Conservation (phyloP, 2,888 invertebrate genomes). For the Dasysyrphus tricinctus region DNA sequence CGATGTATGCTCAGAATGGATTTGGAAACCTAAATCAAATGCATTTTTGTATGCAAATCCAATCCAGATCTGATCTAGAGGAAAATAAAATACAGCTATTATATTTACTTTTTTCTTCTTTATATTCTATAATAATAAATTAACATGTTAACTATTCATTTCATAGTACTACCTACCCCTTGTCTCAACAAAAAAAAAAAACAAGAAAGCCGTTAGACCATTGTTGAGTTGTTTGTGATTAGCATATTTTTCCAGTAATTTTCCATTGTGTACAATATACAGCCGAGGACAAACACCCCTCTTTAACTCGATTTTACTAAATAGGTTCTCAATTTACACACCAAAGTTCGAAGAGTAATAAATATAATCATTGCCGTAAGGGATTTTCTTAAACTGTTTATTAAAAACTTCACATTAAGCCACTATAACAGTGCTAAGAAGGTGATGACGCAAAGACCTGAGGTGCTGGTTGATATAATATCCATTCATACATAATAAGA, state of each 20-base stretch:
- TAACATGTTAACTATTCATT: no score
- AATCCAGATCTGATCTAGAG: no score
- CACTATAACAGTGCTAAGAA: not conserved
- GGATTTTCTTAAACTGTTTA: not conserved
- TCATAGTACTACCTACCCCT: no score
- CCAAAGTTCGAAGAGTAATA: not conserved
- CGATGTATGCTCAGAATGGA: no score
- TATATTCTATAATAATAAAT: no score
- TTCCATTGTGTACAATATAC: not conserved
- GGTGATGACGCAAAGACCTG: constrained; percentile 41
- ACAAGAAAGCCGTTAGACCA: not conserved
- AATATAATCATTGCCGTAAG: not conserved
- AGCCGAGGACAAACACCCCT: not conserved
- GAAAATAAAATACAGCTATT: no score
- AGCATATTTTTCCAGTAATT: not conserved
- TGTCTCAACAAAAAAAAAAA: not conserved
- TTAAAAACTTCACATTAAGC: constrained; percentile 3
- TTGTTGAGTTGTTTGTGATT: not conserved
- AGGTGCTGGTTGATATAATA: not conserved
- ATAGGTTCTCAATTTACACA: not conserved
- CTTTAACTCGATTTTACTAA: not conserved
- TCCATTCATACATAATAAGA: not conserved
- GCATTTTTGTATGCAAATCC: no score
- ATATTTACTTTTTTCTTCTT: no score
- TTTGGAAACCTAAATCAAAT: no score